Conservation (phyloP, 2,113 vertebrate species). For the Dolichotis patagonum region DNA sequence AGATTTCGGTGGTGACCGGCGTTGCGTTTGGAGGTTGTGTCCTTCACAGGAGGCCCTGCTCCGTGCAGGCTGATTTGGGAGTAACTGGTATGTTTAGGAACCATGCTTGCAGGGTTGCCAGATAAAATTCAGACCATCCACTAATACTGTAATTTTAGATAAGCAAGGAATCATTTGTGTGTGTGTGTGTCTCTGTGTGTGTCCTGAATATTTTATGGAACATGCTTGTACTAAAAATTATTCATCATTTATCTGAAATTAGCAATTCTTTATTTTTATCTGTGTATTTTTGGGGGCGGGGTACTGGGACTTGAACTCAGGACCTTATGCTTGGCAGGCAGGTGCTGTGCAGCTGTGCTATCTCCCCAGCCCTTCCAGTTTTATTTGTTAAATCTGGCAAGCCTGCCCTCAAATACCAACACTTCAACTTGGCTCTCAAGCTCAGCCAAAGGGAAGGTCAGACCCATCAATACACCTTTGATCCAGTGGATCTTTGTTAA, state of each 20-base stretch:
- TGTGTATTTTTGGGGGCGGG: too few relatives aligned
- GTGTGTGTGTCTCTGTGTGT: neutral
- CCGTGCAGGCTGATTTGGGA: neutral
- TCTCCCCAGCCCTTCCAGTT: neutral
- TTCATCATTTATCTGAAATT: constrained; percentile 41
- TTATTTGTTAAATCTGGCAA: neutral
- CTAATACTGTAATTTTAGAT: constrained; percentile 14
- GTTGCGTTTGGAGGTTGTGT: constrained; percentile 64
- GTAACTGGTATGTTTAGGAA: constrained; percentile 51
- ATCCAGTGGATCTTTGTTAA: constrained; percentile 76
- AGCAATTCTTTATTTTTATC: neutral
- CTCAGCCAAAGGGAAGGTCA: neutral
- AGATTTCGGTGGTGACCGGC: constrained; percentile 55
- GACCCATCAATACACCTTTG: constrained; percentile 75
- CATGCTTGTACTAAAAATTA: neutral
- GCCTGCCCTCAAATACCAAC: neutral
- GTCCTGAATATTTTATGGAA: neutral
- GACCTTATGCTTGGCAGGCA: too few relatives aligned
- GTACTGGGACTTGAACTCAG: too few relatives aligned
- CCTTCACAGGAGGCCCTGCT: constrained; percentile 65
- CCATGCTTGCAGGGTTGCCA: neutral
- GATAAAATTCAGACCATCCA: constrained; percentile 57
- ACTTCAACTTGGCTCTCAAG: neutral
- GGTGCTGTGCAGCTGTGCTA: too few relatives aligned
- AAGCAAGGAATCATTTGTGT: neutral